A percentile compares a stretch with the other conserved stretches of the same genome.
These are phyloP conservation scores for Hetaerina titia DNA, from an alignment of 2,888 invertebrate genomes.

Conservation along the genomic window DNA sequence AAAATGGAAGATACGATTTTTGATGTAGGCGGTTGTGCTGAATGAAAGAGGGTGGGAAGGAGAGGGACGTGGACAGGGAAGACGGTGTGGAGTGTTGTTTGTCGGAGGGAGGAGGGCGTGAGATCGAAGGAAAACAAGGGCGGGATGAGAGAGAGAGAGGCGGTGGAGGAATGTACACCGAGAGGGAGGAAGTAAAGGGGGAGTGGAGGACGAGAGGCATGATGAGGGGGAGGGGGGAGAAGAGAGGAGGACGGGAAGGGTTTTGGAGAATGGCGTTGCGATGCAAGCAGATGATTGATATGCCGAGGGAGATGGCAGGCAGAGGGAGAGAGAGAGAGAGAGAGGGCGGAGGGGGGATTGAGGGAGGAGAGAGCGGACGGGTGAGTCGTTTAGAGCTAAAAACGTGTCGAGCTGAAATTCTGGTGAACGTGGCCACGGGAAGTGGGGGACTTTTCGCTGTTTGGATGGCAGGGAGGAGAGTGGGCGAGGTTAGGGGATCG, in stretches of 20 bases:
- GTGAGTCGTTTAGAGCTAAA: slow-evolving; percentile 14
- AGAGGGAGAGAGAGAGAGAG: neutral
- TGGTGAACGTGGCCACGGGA: neutral
- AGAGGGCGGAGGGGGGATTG: neutral
- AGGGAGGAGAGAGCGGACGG: neutral
- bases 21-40: neutral
- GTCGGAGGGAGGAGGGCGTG: too few species aligned
- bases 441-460: too few species aligned
- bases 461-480: neutral
- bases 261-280: neutral
- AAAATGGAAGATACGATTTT: neutral
- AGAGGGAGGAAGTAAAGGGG: neutral
- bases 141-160: neutral
- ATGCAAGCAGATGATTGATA: slow-evolving; percentile 58
- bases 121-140: too few species aligned
- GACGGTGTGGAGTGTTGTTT: neutral
- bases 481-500: neutral
- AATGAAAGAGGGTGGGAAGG: neutral
- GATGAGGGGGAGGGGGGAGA: neutral
- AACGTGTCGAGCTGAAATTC: slow-evolving; percentile 15
- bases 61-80: neutral
- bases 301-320: slow-evolving; percentile 32
- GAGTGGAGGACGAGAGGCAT: slow-evolving; percentile 4
- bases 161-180: neutral
- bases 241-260: too few species aligned